A percentile compares a stretch with the other conserved stretches of the same genome.
Evolutionary conservation across 2,797 vertebrate genomes (phyloP).

Genomic region (Falco concolor): DNA sequence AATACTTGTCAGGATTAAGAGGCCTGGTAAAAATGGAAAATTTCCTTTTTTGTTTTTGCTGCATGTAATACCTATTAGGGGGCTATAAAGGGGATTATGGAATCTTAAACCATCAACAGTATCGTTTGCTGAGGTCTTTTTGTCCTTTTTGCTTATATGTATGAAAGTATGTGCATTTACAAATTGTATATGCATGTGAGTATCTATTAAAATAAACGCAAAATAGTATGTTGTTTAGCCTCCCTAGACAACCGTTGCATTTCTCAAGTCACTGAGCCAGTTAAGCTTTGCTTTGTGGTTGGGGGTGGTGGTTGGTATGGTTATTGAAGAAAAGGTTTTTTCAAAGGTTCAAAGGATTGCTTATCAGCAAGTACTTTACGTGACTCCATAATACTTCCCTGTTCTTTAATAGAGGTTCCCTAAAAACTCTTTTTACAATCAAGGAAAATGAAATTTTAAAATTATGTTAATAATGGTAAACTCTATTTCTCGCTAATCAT

Average conservation of each 20-base stretch:
- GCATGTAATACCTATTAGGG: background rate
- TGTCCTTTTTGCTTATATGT: background rate
- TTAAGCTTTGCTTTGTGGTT: background rate
- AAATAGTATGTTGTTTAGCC: background rate
- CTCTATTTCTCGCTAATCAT: background rate
- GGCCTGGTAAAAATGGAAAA: conserved; percentile 14
- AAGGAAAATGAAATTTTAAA: background rate
- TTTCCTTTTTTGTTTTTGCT: conserved; percentile 17
- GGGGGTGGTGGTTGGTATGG: background rate
- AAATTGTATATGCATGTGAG: background rate
- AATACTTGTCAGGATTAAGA: conserved; percentile 42
- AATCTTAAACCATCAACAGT: background rate
- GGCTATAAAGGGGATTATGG: background rate
- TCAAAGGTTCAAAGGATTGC: background rate
- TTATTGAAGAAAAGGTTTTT: background rate
- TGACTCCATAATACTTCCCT: background rate
- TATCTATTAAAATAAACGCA: background rate
- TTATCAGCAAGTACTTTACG: background rate
- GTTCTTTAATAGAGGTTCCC: background rate
- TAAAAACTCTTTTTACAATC: background rate
- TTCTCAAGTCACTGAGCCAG: background rate
- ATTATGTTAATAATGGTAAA: background rate
- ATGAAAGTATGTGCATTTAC: background rate
- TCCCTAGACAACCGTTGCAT: background rate
- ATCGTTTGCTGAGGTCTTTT: background rate